phyloP scores from a whole-genome alignment of 2,113 vertebrate genomes.

The Heloderma charlesbogerti region DNA sequence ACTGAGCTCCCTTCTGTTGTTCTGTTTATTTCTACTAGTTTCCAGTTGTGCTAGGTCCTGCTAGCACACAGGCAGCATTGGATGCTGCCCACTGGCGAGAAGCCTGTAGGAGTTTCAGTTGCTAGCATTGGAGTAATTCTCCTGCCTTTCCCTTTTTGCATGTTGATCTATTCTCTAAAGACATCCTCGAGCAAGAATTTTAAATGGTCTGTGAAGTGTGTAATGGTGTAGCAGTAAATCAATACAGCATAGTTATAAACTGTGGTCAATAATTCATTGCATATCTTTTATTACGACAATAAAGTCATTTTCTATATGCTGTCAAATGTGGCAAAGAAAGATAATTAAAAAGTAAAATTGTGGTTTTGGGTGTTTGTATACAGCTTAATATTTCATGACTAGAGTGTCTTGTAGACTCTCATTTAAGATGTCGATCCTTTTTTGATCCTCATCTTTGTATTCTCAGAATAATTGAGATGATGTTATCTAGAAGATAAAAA shows the following conservation, averaged over 20 bases:
- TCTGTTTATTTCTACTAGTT: too few species aligned
- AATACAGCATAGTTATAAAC: slow-evolving; percentile 1
- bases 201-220: slow-evolving; percentile 16
- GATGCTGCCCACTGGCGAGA: background rate
- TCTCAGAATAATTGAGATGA: background rate
- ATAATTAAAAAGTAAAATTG: background rate
- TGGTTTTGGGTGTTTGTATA: slow-evolving; percentile 23
- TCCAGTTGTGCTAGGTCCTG: too few species aligned
- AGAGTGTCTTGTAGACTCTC: background rate
- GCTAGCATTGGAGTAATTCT: background rate
- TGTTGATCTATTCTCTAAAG: background rate
- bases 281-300: slow-evolving; percentile 36
- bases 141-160: background rate
- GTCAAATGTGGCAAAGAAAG: slow-evolving; percentile 21
- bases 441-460: background rate
- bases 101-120: background rate
- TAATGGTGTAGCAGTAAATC: slow-evolving; percentile 1
- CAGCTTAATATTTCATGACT: slow-evolving; percentile 5
- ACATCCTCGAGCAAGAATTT: background rate
- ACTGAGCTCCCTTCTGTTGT: too few species aligned
- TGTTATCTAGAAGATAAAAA: slow-evolving; percentile 14
- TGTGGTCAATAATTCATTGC: slow-evolving; percentile 14
- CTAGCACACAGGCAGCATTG: too few species aligned
- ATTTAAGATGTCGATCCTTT: background rate
- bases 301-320: slow-evolving; percentile 30